Percentiles rank a stretch among this genome's conserved stretches.
These are phyloP conservation scores for Corythucha ciliata DNA, from an alignment of 2,888 invertebrate genomes.

Conservation along the genomic window DNA sequence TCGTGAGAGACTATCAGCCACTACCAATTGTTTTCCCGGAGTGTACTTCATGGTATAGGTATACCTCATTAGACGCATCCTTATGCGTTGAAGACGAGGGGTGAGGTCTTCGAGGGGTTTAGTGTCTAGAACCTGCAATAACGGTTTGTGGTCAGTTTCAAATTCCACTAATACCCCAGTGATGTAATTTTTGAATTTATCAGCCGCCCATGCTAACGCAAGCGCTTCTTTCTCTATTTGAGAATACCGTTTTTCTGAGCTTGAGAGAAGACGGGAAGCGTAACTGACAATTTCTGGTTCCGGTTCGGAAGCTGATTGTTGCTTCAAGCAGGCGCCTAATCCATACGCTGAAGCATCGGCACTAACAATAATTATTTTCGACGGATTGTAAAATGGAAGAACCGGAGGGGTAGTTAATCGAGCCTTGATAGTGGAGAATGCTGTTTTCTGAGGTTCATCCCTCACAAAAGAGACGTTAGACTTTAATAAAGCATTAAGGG, in stretches of 20 bases:
- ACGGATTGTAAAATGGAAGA: too few species aligned
- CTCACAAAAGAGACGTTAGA: slow-evolving; percentile 16
- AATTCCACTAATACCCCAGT: too few species aligned
- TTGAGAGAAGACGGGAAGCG: too few species aligned
- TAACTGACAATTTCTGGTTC: too few species aligned
- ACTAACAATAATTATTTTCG: slow-evolving; percentile 2
- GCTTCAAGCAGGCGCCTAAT: slow-evolving; percentile 2
- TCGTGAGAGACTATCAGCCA: slow-evolving; percentile 11
- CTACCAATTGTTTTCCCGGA: slow-evolving; percentile 7
- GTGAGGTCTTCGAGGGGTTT: slow-evolving; percentile 8
- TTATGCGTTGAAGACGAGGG: slow-evolving; percentile 10
- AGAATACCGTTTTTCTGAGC: too few species aligned
- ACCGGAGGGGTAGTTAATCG: slow-evolving; percentile 4
- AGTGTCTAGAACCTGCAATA: slow-evolving; percentile 10
- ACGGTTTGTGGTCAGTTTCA: slow-evolving; percentile 12
- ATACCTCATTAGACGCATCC: slow-evolving; percentile 13
- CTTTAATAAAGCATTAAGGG: slow-evolving; percentile 18
- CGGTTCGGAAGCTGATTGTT: too few species aligned
- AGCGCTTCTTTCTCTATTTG: too few species aligned
- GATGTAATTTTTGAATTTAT: too few species aligned
- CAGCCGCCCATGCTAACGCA: too few species aligned
- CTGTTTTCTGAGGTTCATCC: slow-evolving; percentile 4
- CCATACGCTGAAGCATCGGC: slow-evolving; percentile 5
- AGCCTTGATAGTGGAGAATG: slow-evolving; percentile 16
- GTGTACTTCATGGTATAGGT: slow-evolving; percentile 7